phyloP scores from a whole-genome alignment of 1,140 invertebrate species.

The Scaptomyza montana region DNA sequence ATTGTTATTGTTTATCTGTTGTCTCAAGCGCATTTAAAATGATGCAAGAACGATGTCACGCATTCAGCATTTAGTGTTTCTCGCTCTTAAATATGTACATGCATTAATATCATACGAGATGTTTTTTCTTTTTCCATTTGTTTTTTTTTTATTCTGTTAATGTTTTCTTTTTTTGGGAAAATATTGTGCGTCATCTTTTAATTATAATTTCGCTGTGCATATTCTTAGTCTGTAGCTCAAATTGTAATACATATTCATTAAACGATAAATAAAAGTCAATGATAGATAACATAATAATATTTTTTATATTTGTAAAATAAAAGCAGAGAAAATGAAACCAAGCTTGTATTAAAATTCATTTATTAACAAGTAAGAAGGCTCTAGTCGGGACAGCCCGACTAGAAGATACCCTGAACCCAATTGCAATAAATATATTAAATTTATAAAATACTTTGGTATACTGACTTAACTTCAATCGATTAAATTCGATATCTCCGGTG shows the following conservation, averaged over 20 bases:
- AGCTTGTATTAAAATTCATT: background rate
- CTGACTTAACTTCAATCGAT: too few relatives aligned
- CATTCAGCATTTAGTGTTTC: constrained; percentile 67
- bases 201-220: constrained; percentile 41
- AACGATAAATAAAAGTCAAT: constrained; percentile 73
- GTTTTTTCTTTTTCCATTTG: constrained; percentile 12
- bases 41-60: constrained; percentile 33
- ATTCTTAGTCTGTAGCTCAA: constrained; percentile 67
- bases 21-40: constrained; percentile 61
- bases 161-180: constrained; percentile 4
- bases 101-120: constrained; percentile 1
- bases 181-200: constrained; percentile 45
- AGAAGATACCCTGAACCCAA: too few relatives aligned
- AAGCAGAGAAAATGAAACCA: background rate
- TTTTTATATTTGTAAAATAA: background rate
- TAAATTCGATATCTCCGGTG: too few relatives aligned
- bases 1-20: constrained; percentile 51
- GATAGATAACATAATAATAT: constrained; percentile 44
- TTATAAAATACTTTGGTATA: too few relatives aligned
- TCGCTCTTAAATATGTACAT: constrained; percentile 8
- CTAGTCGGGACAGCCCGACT: too few relatives aligned
- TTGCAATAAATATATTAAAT: too few relatives aligned
- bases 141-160: constrained; percentile 9
- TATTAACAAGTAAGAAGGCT: too few relatives aligned
- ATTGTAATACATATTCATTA: constrained; percentile 59